A percentile compares a stretch with the other conserved stretches of the same genome.
Evolutionary conservation across 1,140 invertebrate genomes (phyloP).

Genomic region (Leptestheria dahalacensis): DNA sequence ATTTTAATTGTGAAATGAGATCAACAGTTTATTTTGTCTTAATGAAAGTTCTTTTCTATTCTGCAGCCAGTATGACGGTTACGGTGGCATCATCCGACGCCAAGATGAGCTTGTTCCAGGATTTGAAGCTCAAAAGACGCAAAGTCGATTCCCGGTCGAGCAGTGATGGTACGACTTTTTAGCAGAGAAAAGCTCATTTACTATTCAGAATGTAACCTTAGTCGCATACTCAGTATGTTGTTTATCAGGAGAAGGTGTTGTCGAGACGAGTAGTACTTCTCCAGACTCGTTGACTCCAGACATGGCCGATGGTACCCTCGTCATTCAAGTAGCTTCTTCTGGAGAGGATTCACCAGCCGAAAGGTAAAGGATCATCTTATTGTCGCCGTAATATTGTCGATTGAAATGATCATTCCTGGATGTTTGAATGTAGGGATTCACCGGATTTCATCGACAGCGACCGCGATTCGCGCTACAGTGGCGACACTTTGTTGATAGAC

Average conservation of each 20-base stretch:
- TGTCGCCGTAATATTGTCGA: no score
- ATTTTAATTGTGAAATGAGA: background rate
- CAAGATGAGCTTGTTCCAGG: constrained; percentile 96
- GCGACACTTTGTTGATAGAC: background rate
- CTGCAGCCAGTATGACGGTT: constrained; percentile 90
- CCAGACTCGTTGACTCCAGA: background rate
- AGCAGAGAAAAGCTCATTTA: background rate
- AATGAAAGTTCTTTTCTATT: no score
- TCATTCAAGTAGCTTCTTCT: constrained; percentile 6
- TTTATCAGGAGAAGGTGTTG: constrained; percentile 62
- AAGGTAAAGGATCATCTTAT: no score
- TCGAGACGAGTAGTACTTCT: constrained; percentile 64
- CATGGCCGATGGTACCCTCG: constrained; percentile 14
- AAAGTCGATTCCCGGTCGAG: constrained; percentile 91
- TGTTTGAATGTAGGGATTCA: background rate
- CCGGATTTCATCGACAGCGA: background rate
- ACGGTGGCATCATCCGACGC: constrained; percentile 68
- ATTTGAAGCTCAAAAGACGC: constrained; percentile 91
- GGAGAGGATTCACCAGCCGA: background rate
- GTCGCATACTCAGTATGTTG: background rate
- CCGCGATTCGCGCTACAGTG: background rate
- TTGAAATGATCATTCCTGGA: no score
- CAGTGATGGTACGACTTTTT: constrained; percentile 75
- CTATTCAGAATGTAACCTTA: background rate
- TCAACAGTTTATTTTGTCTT: background rate